Conservation (phyloP, 2,888 invertebrate species). For the Leucophenga montana region DNA sequence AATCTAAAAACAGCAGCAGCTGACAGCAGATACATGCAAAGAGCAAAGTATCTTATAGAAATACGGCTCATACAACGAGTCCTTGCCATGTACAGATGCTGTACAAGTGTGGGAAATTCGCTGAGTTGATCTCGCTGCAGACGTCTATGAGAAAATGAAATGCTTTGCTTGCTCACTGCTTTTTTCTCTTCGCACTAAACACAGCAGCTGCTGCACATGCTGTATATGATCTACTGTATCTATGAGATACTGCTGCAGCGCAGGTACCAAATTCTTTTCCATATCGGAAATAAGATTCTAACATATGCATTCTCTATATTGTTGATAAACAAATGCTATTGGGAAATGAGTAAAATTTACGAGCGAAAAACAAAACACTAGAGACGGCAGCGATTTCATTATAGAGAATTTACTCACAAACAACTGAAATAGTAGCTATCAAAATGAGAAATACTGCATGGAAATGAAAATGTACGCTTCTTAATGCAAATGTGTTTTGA, state of each 20-base stretch:
- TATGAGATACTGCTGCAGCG: background rate
- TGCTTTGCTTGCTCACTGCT: background rate
- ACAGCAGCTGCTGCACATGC: constrained; percentile 5
- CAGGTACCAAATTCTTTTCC: background rate
- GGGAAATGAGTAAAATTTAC: too few species aligned
- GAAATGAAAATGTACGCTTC: constrained; percentile 36
- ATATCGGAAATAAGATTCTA: background rate
- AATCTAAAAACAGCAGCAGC: constrained; percentile 29
- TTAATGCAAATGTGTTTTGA: constrained; percentile 14
- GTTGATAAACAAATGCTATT: too few species aligned
- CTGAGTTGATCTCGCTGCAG: background rate
- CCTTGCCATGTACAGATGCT: constrained; percentile 42
- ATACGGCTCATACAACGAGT: background rate
- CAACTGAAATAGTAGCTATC: background rate
- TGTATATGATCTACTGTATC: background rate
- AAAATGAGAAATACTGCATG: constrained; percentile 41
- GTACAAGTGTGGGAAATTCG: constrained; percentile 17
- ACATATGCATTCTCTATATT: background rate
- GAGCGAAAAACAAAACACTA: background rate
- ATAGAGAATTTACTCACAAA: background rate
- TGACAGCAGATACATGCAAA: constrained; percentile 26
- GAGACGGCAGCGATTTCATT: background rate
- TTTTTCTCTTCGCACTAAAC: constrained; percentile 5
- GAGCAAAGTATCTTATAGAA: background rate
- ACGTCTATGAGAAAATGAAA: constrained; percentile 11